phyloP scores from a whole-genome alignment of 2,113 vertebrate species.

The Ciconia boyciana region DNA sequence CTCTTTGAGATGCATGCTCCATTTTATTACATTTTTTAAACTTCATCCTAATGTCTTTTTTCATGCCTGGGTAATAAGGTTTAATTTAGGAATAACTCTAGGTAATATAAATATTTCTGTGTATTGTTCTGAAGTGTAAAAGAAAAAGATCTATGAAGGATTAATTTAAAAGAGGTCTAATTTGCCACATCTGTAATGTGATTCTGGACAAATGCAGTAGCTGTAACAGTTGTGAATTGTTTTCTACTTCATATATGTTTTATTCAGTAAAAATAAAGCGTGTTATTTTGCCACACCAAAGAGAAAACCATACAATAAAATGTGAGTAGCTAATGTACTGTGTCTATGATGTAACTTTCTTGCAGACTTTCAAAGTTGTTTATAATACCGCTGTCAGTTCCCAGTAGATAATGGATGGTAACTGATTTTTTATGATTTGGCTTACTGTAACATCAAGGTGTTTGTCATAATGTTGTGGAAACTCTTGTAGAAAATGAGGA shows the following conservation, averaged over 20 bases:
- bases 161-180: background rate
- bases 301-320: background rate
- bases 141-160: background rate
- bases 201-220: background rate
- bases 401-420: background rate
- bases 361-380: background rate
- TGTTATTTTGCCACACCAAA: background rate
- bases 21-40: background rate
- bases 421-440: background rate
- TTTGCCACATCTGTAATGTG: background rate
- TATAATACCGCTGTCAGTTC: fast-evolving
- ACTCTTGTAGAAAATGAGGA: background rate
- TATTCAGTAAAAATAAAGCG: background rate
- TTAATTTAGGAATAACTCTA: background rate
- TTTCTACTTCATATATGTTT: background rate
- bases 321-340: background rate
- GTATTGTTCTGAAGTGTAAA: background rate
- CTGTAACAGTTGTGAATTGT: background rate
- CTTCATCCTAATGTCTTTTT: background rate
- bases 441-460: background rate
- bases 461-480: background rate
- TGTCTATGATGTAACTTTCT: background rate
- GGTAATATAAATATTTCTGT: background rate
- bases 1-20: background rate
- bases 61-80: background rate